phyloP scores from a whole-genome alignment of 2,113 vertebrate species.

The Phalacrocorax carbo region DNA sequence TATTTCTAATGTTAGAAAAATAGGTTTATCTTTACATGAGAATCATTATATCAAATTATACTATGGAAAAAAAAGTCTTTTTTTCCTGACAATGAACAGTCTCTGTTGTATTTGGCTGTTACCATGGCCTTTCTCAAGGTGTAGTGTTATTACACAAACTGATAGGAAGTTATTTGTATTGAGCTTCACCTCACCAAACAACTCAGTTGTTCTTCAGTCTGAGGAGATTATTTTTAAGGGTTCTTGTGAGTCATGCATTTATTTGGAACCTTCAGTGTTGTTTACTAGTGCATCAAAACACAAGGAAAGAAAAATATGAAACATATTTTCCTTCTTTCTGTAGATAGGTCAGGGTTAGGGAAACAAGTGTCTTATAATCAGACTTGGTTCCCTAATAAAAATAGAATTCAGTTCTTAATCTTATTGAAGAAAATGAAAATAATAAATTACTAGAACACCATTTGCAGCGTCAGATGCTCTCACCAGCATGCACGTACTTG shows the following conservation, averaged over 20 bases:
- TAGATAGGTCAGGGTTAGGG: not conserved
- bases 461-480: not conserved
- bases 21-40: not conserved
- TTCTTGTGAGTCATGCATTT: not conserved
- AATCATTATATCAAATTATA: not conserved
- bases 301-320: not conserved
- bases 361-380: not conserved
- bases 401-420: not conserved
- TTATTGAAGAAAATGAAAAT: not conserved
- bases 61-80: fast-evolving
- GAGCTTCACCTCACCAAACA: not conserved
- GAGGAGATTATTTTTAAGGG: not conserved
- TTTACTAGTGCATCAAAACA: not conserved
- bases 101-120: not conserved
- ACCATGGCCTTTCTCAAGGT: not conserved
- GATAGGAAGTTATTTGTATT: not conserved
- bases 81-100: not conserved
- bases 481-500: not conserved
- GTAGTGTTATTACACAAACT: not conserved
- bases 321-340: not conserved
- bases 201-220: not conserved
- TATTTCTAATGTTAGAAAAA: not conserved
- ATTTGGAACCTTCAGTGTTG: not conserved
- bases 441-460: not conserved
- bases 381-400: not conserved